Percentiles rank a stretch among this genome's conserved stretches.
These are phyloP conservation scores for Centrocercus urophasianus DNA, from an alignment of 2,113 vertebrate genomes.

Conservation along the genomic window DNA sequence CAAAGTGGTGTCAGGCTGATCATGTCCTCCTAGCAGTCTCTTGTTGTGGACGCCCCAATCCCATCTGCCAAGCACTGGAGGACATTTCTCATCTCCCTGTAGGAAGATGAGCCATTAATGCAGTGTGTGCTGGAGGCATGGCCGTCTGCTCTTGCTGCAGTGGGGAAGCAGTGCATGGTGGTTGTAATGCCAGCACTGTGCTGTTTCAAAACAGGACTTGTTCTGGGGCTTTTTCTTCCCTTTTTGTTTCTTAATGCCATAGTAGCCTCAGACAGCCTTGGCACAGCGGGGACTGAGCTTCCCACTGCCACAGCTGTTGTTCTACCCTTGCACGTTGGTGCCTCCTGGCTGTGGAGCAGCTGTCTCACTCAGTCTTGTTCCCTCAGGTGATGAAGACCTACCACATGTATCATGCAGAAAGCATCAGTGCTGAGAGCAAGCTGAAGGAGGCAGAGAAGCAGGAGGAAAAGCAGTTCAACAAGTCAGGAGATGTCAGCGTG, in stretches of 20 bases:
- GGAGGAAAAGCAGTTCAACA: slow-evolving; percentile 97
- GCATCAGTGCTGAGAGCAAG: slow-evolving; percentile 95
- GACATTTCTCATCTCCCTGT: background rate
- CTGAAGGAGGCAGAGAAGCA: slow-evolving; percentile 98
- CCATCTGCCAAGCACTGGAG: background rate
- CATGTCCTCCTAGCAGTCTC: background rate
- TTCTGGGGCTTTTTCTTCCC: background rate
- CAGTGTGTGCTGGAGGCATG: background rate
- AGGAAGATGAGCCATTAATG: rapidly evolving
- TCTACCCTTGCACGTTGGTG: rapidly evolving
- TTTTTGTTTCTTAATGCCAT: background rate
- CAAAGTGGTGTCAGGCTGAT: background rate
- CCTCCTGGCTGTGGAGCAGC: rapidly evolving
- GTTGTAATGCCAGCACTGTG: background rate
- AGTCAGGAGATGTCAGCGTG: slow-evolving; percentile 87
- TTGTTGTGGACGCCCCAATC: background rate
- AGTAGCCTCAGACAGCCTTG: background rate
- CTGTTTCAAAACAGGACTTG: rapidly evolving
- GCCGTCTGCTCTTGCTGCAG: background rate
- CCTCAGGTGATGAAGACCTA: slow-evolving; percentile 98
- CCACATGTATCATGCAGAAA: slow-evolving; percentile 98
- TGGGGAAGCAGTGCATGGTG: rapidly evolving
- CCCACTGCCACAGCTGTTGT: rapidly evolving
- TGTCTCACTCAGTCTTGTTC: background rate
- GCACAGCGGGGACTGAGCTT: background rate